These are phyloP conservation scores for Siniperca chuatsi DNA, from an alignment of 2,113 vertebrate genomes.

Conservation along the genomic window DNA sequence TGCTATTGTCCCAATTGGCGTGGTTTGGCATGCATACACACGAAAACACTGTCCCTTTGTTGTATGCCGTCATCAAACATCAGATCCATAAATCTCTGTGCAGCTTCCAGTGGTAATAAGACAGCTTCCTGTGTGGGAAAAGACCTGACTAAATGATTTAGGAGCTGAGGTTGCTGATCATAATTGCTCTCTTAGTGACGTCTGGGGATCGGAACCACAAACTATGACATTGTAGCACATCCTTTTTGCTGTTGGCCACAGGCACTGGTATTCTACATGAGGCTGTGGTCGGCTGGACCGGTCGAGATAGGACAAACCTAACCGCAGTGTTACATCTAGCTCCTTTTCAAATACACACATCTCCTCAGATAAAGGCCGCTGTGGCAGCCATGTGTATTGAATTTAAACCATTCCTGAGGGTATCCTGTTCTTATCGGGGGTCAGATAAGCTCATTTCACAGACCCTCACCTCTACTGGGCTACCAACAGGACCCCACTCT, in stretches of 20 bases:
- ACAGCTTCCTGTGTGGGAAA: constrained; percentile 64
- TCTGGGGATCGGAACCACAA: constrained; percentile 57
- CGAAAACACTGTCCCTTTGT: constrained; percentile 55
- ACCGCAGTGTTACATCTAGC: constrained; percentile 26
- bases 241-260: constrained; percentile 27
- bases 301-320: constrained; percentile 8
- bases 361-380: constrained; percentile 57
- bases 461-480: constrained; percentile 65
- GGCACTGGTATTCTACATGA: background rate
- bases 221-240: constrained; percentile 45
- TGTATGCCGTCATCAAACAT: constrained; percentile 54
- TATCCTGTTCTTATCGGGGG: constrained; percentile 79
- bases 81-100: constrained; percentile 59
- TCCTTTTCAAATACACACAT: constrained; percentile 59
- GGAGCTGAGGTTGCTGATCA: constrained; percentile 49
- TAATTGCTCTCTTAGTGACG: constrained; percentile 63
- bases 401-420: constrained; percentile 70
- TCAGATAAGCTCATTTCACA: constrained; percentile 80
- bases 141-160: constrained; percentile 74
- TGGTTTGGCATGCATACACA: constrained; percentile 35
- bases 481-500: constrained; percentile 49
- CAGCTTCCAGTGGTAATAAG: constrained; percentile 65
- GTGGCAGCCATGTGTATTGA: constrained; percentile 73
- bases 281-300: constrained; percentile 40
- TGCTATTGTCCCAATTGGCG: background rate